Base-by-base conservation (phyloP, 2,113 vertebrate species). In the Corythornis cristatus region DNA sequence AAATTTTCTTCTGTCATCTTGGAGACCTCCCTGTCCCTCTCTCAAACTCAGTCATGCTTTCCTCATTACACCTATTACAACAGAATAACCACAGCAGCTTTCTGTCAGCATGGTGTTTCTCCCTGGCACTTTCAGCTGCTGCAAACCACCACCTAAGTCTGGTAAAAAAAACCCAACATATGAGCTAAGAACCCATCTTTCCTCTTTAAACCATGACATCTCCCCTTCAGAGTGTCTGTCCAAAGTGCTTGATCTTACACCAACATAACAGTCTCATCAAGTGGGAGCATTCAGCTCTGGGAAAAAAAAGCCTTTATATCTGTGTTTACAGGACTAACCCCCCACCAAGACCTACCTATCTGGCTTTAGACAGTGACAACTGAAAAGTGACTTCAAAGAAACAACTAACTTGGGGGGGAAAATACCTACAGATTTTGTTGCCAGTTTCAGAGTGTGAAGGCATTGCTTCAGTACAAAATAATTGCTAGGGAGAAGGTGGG, bases 1-100 rank as follows among this genome's bases (percentile, higher is more conserved):
- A 40, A 20, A 57, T 53, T n/a, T 50, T 54, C 18, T 46, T 33
- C 33, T 48, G 18, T 40, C 67, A 65, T 28, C 61, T 66, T 33
- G 1, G 2, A 72, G 58, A 40, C 42, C 45, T 42, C 25, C 8
- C 25, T 18, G 11, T 51, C 25, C 51, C 9, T 43, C 29, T 57
- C 23, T 54, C 23, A 51, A 53, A 28, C 26, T 76, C 51, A n/a
- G 15, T 33, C 4, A 1, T 37, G 56, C 19, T 60, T 33, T 53
- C 43, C 31, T 60, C 45, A 7, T 72, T 29, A 46, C 0, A 0
- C 6, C 9, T 1, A 1, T 10, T 43, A 8, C 20, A 19, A 60
- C 8, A 48, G 57, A 50, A 81, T 6, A 6, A 45, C 20, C 53
- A 23, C 16, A 65, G n/a, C 42, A 68, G 65, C n/a, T 28, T 40